Base-by-base conservation (phyloP, 92 coral and sea anemone species). In the Palythoa caribaeorum region DNA sequence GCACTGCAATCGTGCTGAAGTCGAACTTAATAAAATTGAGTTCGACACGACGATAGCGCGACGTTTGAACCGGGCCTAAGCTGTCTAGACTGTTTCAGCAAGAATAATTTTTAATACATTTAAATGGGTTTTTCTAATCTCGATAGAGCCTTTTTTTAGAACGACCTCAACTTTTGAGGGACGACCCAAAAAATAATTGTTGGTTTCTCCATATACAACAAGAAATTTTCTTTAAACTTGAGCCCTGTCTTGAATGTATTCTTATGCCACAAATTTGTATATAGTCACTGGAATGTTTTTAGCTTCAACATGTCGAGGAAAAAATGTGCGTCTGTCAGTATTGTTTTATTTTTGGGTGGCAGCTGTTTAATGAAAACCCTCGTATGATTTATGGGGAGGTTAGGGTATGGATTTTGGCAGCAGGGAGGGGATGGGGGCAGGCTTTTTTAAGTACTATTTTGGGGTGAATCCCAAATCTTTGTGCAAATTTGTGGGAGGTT, bases 381-480 rank as follows among this genome's bases (percentile, higher is more conserved):
- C 16, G 63, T 57, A 57, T 9, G 3, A 57, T 57, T 57, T 57
- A 1, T 57, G 63, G 63, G 63, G 15, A 57, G 15, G 63, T 14
- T 92, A 20, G 89, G 92, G 94, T 90, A 90, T 79, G 92, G 92
- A 62, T 69, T 85, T 5, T 86, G 86, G 92, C 94, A 89, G 72
- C 77, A 86, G 2, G 94, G 92, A 8, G 63, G 63, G 63, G 19
- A 1, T 92, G 92, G 2, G 94, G 89, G 51, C 8, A 1, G 60
- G 19, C 63, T 57, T 57, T 57, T 57, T 57, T 57, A 57, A 57
- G 63, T 12, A 57, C 63, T 57, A 10, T 57, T 57, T 57, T 57
- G 63, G 19, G 63, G 63, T 57, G 17, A 57, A 57, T 57, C 63
- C 63, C 63, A 57, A 9, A 57, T 57, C 12, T 57, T 57, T 57